A percentile compares a stretch with the other conserved stretches of the same genome.
Evolutionary conservation across 1,140 invertebrate species (phyloP).

Genomic region (Bombus vancouverensis): DNA sequence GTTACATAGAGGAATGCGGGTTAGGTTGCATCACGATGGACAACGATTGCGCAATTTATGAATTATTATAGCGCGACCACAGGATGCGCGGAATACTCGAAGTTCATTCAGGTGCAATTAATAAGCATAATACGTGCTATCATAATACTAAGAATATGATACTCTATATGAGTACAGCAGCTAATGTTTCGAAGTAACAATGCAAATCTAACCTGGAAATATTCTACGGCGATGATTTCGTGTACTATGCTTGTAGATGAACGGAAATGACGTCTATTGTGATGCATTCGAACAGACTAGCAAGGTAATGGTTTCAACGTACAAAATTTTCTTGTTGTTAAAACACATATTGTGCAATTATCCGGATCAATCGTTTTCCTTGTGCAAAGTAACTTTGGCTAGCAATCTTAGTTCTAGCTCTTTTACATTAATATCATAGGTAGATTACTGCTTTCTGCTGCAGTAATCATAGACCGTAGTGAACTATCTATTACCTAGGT

Average conservation of each 20-base stretch:
- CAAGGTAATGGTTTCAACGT: not conserved
- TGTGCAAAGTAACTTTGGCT: not conserved
- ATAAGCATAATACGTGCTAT: too few relatives aligned
- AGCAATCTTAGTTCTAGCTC: not conserved
- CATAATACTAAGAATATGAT: too few relatives aligned
- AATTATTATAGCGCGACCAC: conserved; percentile 36
- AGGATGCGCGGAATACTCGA: conserved; percentile 29
- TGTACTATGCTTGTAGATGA: not conserved
- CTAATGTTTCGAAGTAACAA: not conserved
- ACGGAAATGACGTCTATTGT: not conserved
- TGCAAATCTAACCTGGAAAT: not conserved
- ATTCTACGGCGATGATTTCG: not conserved
- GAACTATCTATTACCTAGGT: not conserved
- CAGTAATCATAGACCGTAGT: not conserved
- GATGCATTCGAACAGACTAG: not conserved
- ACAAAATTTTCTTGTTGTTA: not conserved
- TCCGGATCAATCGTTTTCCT: not conserved
- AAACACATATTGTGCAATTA: not conserved
- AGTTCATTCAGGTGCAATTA: not conserved
- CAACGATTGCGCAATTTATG: conserved; percentile 54
- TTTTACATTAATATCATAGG: not conserved
- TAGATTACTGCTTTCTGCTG: not conserved
- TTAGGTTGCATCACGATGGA: conserved; percentile 17
- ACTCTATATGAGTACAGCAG: not conserved
- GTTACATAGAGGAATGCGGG: conserved; percentile 52